Evolutionary conservation across 2,797 vertebrate species (phyloP), one percentile per base, ranked within the genome.

Genomic region (Distichodus sexfasciatus): DNA sequence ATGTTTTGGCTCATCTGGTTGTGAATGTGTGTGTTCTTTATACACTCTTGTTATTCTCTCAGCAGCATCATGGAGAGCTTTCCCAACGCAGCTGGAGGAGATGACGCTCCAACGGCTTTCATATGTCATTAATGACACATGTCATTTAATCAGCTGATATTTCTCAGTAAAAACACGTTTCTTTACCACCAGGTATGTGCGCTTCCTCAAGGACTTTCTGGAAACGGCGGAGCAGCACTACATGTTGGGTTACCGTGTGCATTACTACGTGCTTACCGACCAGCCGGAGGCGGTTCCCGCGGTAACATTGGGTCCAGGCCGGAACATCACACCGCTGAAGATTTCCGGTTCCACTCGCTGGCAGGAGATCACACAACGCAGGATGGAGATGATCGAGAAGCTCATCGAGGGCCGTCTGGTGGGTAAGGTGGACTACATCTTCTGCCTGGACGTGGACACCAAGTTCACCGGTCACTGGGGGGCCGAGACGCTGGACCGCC

Each of bases 311-410:
- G 74, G 60, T 0, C 1, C 47, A 0, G 66, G 69, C 58, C 66
- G 79, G 61, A 10, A 81, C 79, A 1, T 86, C 17, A 72, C 0
- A 0, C 79, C 84, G 7, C 3, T 6, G 0, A 33, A 8, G 0
- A 77, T 85, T 5, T 81, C 81, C 0, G 58, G 67, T 35, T 74
- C 73, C 0, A 66, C 71, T 1, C 80, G 78, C 57, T 93, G 93
- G 91, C 90, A 93, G 75, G 90, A 92, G 77, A 85, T 91, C 67
- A 88, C 88, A 3, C 74, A 79, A 59, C 65, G 78, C 3, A 75
- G 89, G 69, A 91, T 92, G 92, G 86, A 90, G 71, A 40, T 81
- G 0, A 80, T 93, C 66, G 90, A 74, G 79, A 68, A 0, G 15
- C 83, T 87, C 77, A 85, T 91, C 0, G 83, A 85, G 3, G 1